Evolutionary conservation across 2,888 invertebrate genomes (phyloP), one percentile per base, ranked within the genome.

Genomic region (Acleris literana): DNA sequence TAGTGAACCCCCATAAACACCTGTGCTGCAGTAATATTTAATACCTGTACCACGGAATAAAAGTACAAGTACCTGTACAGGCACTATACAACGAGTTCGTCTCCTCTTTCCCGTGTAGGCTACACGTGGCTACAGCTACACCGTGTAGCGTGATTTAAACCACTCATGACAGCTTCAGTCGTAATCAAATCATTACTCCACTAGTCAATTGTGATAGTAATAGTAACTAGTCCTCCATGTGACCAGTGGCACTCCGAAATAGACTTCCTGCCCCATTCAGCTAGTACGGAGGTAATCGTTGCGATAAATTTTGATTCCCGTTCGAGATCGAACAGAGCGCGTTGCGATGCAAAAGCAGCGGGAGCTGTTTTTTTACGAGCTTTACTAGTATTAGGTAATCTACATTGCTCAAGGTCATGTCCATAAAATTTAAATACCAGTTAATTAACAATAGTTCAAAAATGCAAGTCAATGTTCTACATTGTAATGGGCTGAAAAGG

Each of bases 231-330:
- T 52, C 39, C 39, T n/a, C 46, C 29, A 69, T 59, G 65, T 62
- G 69, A 64, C 59, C 68, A 70, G 68, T 68, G 63, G 72, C 66
- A 71, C 72, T 75, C 76, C 79, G 71, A 83, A 84, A 83, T 82
- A 81, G 76, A 72, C 63, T 81, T 83, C 84, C 84, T 81, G 82
- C 64, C 64, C 63, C 69, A 70, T 71, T 75, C 68, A 56, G 55
- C 60, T 63, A 63, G 60, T 44, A 56, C 43, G 63, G 46, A 57
- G 63, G 59, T 59, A 68, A 64, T 69, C 64, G 67, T 58, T 52
- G 70, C 68, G 68, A 71, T 74, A 71, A 68, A 74, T 72, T 70
- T 65, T 69, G 68, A 66, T 71, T 61, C 62, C 57, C 44, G 55
- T 44, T 22, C 43, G 39, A 44, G 49, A 58, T 39, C 39, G 64